Conservation (phyloP, 2,797 vertebrate genomes). For the Lithobates pipiens region DNA sequence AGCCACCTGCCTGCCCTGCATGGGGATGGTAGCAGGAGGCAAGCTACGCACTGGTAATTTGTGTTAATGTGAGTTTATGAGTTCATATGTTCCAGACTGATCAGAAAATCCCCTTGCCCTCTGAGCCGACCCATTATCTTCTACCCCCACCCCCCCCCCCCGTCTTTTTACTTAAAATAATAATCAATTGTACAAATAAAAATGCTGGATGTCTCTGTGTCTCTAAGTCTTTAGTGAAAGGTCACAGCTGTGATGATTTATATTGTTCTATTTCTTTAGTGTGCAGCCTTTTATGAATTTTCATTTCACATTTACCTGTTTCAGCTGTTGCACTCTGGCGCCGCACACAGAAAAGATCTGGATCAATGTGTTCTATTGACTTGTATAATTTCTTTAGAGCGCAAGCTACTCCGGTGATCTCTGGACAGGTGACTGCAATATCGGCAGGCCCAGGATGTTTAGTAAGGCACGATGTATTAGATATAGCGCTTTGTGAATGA, state of each 20-base stretch:
- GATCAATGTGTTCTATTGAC: constrained; percentile 44
- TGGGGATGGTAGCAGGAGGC: background rate
- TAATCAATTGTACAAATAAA: constrained; percentile 4
- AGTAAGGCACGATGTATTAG: background rate
- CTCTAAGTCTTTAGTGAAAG: constrained; percentile 15
- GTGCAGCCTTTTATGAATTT: constrained; percentile 33
- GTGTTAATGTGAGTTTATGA: constrained; percentile 24
- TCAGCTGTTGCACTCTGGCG: background rate
- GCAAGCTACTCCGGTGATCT: constrained; percentile 40
- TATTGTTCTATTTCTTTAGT: constrained; percentile 20
- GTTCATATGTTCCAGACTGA: constrained; percentile 4
- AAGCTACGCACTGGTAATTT: background rate
- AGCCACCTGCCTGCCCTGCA: constrained; percentile 2
- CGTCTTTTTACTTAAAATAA: background rate
- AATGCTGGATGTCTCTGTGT: background rate
- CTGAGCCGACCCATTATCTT: background rate
- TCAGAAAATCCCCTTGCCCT: constrained; percentile 2
- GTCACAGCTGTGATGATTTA: constrained; percentile 24
- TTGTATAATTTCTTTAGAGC: constrained; percentile 46
- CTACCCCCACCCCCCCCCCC: no score
- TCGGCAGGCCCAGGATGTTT: background rate
- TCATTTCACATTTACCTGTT: constrained; percentile 23
- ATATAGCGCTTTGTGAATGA: background rate
- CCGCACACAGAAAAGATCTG: constrained; percentile 26
- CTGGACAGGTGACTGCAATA: constrained; percentile 11